Evolutionary conservation across 2,113 vertebrate species (phyloP).

Genomic region (Centropus bengalensis): DNA sequence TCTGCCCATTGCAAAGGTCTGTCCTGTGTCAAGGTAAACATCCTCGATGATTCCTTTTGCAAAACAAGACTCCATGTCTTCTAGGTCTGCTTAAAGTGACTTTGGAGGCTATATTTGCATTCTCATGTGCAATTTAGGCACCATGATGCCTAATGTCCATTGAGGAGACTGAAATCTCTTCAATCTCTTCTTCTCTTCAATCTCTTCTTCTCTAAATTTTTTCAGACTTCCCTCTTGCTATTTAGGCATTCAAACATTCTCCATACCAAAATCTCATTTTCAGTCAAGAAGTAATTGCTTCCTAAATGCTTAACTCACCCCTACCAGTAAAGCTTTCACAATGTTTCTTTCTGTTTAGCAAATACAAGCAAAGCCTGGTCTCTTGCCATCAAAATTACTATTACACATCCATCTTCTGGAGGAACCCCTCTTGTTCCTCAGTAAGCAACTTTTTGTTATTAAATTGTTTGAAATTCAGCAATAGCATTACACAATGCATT

Average conservation of each 20-base stretch:
- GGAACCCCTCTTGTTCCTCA: not conserved
- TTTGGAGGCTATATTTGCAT: not conserved
- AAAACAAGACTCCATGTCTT: not conserved
- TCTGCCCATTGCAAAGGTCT: not conserved
- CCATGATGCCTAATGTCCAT: not conserved
- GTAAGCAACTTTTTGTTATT: constrained; percentile 15
- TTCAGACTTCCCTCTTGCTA: not conserved
- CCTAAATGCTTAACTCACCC: not conserved
- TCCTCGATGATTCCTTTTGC: not conserved
- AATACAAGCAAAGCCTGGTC: not conserved
- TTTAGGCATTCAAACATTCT: not conserved
- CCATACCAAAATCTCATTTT: not conserved
- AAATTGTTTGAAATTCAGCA: constrained; percentile 28
- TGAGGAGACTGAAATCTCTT: not conserved
- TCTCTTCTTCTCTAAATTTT: no score
- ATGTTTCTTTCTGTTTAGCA: not conserved
- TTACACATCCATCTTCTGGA: not conserved
- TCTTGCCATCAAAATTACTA: not conserved
- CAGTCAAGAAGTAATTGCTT: not conserved
- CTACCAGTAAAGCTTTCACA: not conserved
- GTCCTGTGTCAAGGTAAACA: not conserved
- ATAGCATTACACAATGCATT: not conserved
- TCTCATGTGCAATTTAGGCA: not conserved
- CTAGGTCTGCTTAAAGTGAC: not conserved
- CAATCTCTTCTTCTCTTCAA: no score